Evolutionary conservation across 92 coral and sea anemone genomes (phyloP), one percentile per base, ranked within the genome.

Genomic region (Anthopleura xanthogrammica): DNA sequence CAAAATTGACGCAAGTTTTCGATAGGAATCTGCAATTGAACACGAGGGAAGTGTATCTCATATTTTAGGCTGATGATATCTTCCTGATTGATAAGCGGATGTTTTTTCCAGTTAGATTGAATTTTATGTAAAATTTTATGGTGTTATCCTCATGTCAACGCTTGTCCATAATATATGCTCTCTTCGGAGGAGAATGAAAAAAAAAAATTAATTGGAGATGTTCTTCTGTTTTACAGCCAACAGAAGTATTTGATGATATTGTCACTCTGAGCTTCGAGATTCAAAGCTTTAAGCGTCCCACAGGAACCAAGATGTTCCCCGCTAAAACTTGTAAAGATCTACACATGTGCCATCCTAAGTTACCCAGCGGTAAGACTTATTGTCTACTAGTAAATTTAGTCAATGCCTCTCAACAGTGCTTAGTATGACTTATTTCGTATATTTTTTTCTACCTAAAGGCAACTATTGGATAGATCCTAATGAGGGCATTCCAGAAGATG

Each of bases 391-490:
- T 6, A 50, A 50, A 5, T 50, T 50, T 50, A 50, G 54, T 29
- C 36, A 29, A 29, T 29, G 36, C 36, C 36, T 29, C 36, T 29
- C 64, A 58, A 6, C 0, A 0, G 22, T 64, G 19, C 6, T 17
- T 64, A 19, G 9, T 64, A 19, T 3, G 19, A 12, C 36, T 29
- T 3, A 68, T 68, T 29, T 29, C 17, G 29, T 19, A 14, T 36
- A 1, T 42, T 19, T 57, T 48, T 14, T n/a, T 16, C 46, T 3
- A 12, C 39, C 39, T 84, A n/a, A 79, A 95, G 98, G 98, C 8
- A 80, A 88, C 40, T 95, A 95, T 80, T 95, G 98, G 98, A 90
- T 95, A 43, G 98, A 95, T 78, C 98, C 98, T 24, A 95, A 95
- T 78, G 98, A 94, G 76, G 98, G 98, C 71, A 94, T 94, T 50